These are phyloP conservation scores for Tupaia chinensis DNA, from an alignment of 2,113 vertebrate genomes.

Conservation along the genomic window DNA sequence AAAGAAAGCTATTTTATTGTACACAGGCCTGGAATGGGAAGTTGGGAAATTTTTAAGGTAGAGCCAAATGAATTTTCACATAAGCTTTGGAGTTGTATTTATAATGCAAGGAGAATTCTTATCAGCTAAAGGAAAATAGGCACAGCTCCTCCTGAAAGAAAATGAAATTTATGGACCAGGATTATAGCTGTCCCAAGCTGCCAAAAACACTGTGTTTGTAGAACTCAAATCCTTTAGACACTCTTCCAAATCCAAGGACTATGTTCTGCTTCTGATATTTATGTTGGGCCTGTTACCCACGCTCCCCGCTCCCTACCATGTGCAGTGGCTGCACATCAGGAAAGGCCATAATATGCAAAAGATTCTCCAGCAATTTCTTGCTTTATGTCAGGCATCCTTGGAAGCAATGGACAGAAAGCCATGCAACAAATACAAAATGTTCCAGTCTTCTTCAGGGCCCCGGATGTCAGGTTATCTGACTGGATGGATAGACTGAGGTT, in stretches of 20 bases:
- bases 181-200: slow-evolving; percentile 33
- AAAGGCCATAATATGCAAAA: slow-evolving; percentile 17
- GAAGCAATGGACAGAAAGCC: neutral
- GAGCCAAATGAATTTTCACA: slow-evolving; percentile 70
- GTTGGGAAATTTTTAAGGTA: slow-evolving; percentile 56
- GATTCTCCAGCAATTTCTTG: slow-evolving; percentile 12
- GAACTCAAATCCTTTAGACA: slow-evolving; percentile 53
- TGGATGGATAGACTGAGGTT: neutral
- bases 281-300: neutral
- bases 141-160: slow-evolving; percentile 53
- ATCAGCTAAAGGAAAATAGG: slow-evolving; percentile 66
- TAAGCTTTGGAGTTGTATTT: slow-evolving; percentile 63
- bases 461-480: no score
- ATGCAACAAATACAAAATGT: neutral
- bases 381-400: neutral
- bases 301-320: neutral
- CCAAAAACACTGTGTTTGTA: slow-evolving; percentile 53
- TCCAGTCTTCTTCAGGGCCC: neutral
- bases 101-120: slow-evolving; percentile 56
- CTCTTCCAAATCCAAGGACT: slow-evolving; percentile 55
- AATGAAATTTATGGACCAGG: slow-evolving; percentile 61
- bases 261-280: slow-evolving; percentile 12
- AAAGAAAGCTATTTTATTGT: slow-evolving; percentile 50
- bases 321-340: neutral
- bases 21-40: slow-evolving; percentile 8